phyloP scores from a whole-genome alignment of 1,140 invertebrate genomes.

The Sesamia nonagrioides region DNA sequence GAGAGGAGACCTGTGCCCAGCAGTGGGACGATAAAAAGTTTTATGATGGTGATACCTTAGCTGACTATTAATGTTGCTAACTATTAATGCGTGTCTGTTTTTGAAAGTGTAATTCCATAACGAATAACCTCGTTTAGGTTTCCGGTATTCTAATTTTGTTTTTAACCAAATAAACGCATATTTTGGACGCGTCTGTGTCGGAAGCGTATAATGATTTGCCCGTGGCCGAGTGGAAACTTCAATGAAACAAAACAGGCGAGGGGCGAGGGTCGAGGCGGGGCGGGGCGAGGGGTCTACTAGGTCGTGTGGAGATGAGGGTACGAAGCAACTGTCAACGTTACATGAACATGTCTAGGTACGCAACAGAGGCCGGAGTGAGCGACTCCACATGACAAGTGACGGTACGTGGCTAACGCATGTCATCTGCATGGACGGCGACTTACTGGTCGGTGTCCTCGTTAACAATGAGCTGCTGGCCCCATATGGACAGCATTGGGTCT shows the following conservation, averaged over 20 bases:
- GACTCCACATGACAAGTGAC: slow-evolving; percentile 76
- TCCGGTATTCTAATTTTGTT: background rate
- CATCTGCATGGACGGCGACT: slow-evolving; percentile 88
- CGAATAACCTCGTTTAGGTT: background rate
- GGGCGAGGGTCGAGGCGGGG: slow-evolving; percentile 17
- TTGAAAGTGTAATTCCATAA: background rate
- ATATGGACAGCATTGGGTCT: slow-evolving; percentile 98
- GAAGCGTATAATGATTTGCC: slow-evolving; percentile 60
- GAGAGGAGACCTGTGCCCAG: too few species aligned
- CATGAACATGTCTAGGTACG: slow-evolving; percentile 77
- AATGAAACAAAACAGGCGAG: slow-evolving; percentile 53
- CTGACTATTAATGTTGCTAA: too few species aligned
- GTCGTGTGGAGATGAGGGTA: slow-evolving; percentile 42
- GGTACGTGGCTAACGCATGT: slow-evolving; percentile 77
- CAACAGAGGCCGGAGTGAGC: slow-evolving; percentile 72
- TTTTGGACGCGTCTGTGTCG: background rate
- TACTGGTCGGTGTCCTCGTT: slow-evolving; percentile 98
- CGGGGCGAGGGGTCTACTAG: too few species aligned
- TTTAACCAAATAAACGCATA: background rate
- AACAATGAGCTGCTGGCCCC: slow-evolving; percentile 98
- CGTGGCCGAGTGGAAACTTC: slow-evolving; percentile 59
- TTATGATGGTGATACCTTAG: too few species aligned
- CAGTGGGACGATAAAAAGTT: too few species aligned
- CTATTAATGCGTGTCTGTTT: too few species aligned
- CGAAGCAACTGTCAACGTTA: slow-evolving; percentile 61